Evolutionary conservation across 2,888 invertebrate genomes (phyloP).

Genomic region (Leptopterna dolabrata): DNA sequence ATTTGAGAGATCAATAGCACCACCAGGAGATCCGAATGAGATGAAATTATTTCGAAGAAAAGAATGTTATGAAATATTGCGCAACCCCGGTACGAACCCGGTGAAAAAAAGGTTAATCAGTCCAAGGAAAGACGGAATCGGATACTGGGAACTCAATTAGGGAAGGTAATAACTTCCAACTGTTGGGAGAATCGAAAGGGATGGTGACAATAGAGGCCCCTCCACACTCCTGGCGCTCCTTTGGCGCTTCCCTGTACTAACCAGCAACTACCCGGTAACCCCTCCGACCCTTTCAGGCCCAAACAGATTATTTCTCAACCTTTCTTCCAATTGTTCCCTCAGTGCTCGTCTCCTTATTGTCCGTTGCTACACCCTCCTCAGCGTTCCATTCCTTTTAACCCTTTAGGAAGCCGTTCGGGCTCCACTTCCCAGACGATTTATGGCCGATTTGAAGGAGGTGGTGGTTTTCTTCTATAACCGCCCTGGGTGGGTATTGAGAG

Average conservation of each 20-base stretch:
- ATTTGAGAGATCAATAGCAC: too few species aligned
- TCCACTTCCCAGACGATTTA: conserved; percentile 17
- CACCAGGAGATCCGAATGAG: too few species aligned
- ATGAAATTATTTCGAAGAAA: background rate
- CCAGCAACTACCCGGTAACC: background rate
- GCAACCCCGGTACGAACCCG: background rate
- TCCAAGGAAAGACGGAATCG: background rate
- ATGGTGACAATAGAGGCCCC: conserved; percentile 4
- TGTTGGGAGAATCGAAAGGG: background rate
- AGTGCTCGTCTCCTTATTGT: conserved; percentile 19
- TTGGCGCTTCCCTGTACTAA: background rate
- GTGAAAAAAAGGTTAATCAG: background rate
- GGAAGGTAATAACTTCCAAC: conserved; percentile 25
- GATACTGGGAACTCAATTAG: conserved; percentile 15
- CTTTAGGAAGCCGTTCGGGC: background rate
- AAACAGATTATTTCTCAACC: conserved; percentile 29
- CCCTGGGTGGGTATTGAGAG: background rate
- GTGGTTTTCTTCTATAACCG: background rate
- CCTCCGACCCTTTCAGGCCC: background rate
- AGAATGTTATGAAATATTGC: background rate
- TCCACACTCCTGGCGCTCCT: background rate
- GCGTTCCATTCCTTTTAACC: background rate
- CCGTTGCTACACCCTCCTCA: background rate
- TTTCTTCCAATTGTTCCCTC: conserved; percentile 16
- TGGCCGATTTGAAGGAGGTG: background rate